These are phyloP conservation scores for Hippocampus guttulatus DNA, from an alignment of 2,113 vertebrate species.

Conservation along the genomic window DNA sequence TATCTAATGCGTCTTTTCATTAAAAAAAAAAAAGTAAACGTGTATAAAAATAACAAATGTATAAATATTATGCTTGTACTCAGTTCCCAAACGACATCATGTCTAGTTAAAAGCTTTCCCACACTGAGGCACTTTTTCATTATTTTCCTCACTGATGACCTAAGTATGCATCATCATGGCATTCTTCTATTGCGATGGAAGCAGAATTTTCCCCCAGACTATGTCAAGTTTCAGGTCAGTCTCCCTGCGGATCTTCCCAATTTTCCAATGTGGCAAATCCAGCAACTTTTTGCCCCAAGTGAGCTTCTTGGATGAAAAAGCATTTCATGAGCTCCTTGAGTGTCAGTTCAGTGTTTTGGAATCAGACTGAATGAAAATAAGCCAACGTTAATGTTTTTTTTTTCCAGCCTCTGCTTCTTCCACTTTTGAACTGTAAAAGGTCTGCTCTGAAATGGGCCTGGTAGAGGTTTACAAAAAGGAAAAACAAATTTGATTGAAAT, in stretches of 20 bases:
- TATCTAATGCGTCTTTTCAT: neutral
- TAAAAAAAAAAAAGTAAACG: neutral
- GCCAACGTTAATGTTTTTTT: conserved; percentile 4
- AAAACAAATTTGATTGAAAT: neutral
- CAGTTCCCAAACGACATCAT: neutral
- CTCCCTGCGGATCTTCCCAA: conserved; percentile 15
- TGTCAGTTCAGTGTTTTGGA: conserved; percentile 26
- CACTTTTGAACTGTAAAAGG: neutral
- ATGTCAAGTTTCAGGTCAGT: conserved; percentile 40
- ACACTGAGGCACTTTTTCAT: conserved; percentile 7
- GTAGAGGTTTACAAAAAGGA: neutral
- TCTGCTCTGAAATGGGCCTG: neutral
- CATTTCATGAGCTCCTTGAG: conserved; percentile 26
- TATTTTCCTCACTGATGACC: conserved; percentile 24
- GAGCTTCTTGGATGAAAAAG: conserved; percentile 28
- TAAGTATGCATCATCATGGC: conserved; percentile 25
- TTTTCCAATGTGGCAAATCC: conserved; percentile 42
- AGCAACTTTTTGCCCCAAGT: conserved; percentile 22
- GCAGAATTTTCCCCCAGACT: conserved; percentile 38
- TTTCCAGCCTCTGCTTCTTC: conserved; percentile 1
- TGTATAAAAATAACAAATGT: neutral
- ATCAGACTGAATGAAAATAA: conserved; percentile 29
- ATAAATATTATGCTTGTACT: neutral
- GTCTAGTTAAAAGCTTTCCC: neutral
- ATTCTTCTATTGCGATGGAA: conserved; percentile 36